Base-by-base conservation (phyloP, 2,888 invertebrate genomes). In the Buathra laborator region DNA sequence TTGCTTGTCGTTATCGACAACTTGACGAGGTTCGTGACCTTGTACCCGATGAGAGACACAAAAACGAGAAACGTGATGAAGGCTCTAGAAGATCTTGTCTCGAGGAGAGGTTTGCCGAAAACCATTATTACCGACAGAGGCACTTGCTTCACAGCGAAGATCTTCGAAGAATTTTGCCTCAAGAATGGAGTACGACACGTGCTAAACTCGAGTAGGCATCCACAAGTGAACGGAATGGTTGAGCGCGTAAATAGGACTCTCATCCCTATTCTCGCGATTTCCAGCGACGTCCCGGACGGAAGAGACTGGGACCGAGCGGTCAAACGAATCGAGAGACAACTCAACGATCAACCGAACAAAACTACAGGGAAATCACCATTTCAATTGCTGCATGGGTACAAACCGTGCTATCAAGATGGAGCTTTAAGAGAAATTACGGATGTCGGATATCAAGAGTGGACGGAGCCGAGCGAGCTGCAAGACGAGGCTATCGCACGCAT, bases 171-270 rank as follows among this genome's bases (percentile, higher is more conserved):
- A 14, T 80, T 80, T 37, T 80, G 80, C 12, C 75, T 48, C n/a
- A 56, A 2, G 19, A 46, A 64, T 19, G 64, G 67, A 3, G 70
- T 78, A n/a, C 9, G 24, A 29, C 70, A 64, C 32, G 76, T 46
- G 44, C 77, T 19, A 44, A 79, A 44, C 24, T 77, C 59, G 1
- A 7, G 37, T 53, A 70, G 12, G 59, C 81, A n/a, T 71, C 70
- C 68, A 10, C 51, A 77, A 74, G 77, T 29, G 7, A 86, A 81
- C 56, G 68, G 79, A 32, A 59, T 56, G 48, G 86, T 87, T 0
- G 87, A 89, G 75, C 67, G 87, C 5, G 24, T 86, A 12, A 89
- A 88, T 53, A 79, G 80, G 6, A 86, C 85, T 0, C n/a, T 88
- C 10, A 29, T 89, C 0, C 75, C 85, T 0, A 53, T 84, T 0